phyloP scores from a whole-genome alignment of 2,113 vertebrate species.

The Catagonus wagneri region DNA sequence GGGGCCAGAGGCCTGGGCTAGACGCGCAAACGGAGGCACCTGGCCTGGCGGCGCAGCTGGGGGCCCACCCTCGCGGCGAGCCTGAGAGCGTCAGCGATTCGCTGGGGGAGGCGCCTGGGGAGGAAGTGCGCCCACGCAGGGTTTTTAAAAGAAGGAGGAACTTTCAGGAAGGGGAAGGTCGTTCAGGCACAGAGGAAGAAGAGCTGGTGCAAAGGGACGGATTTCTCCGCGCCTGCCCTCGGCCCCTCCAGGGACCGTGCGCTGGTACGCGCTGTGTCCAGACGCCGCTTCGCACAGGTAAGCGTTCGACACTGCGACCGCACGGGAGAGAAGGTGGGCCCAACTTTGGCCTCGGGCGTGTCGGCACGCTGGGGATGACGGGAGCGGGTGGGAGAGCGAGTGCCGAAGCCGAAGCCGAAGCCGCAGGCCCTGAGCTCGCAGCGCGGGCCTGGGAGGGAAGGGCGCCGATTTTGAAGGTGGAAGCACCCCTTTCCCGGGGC shows the following conservation, averaged over 20 bases:
- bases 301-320: neutral
- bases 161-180: neutral
- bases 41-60: neutral
- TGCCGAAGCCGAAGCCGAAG: neutral
- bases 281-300: neutral
- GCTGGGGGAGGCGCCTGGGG: too few species aligned
- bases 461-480: neutral
- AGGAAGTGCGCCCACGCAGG: accelerated
- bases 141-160: neutral
- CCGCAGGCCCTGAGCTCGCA: accelerated
- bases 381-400: neutral
- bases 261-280: neutral
- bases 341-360: neutral
- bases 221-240: too few species aligned
- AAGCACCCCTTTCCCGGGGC: accelerated
- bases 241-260: accelerated
- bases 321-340: neutral
- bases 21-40: too few species aligned
- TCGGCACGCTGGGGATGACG: neutral
- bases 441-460: neutral
- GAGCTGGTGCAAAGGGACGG: neutral
- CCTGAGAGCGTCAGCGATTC: accelerated
- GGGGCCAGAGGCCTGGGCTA: neutral
- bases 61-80: too few species aligned
- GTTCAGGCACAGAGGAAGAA: neutral